phyloP scores from a whole-genome alignment of 2,797 vertebrate species.

The Pogoniulus pusillus region DNA sequence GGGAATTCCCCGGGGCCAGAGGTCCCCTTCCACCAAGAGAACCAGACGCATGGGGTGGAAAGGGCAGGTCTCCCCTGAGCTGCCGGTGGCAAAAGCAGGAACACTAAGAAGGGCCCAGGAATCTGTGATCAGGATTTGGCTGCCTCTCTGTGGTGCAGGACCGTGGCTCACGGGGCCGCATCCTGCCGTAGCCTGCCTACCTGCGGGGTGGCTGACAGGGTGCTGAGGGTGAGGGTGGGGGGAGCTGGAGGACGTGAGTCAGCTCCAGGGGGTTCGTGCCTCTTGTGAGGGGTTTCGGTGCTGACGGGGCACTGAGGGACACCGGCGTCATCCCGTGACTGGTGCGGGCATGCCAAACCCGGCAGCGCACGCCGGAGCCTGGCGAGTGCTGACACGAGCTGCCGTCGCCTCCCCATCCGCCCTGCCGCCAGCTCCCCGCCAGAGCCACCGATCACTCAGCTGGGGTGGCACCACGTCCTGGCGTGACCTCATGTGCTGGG shows the following conservation, averaged over 20 bases:
- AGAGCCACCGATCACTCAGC: fast-evolving
- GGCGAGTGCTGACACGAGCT: not conserved
- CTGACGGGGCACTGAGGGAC: fast-evolving
- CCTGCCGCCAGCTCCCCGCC: fast-evolving
- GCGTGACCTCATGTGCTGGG: fast-evolving
- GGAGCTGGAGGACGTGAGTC: not conserved
- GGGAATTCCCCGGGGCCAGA: too few relatives aligned
- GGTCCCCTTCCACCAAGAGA: not conserved
- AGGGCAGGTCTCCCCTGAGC: not conserved
- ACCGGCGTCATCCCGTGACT: not conserved
- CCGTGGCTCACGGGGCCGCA: not conserved
- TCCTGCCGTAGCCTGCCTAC: not conserved
- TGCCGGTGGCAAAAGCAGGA: not conserved
- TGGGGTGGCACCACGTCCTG: fast-evolving
- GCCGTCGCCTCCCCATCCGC: fast-evolving
- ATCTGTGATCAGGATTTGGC: not conserved
- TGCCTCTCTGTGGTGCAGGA: fast-evolving
- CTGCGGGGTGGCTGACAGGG: not conserved
- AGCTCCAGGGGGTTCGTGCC: not conserved
- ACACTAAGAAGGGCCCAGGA: not conserved
- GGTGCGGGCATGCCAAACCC: not conserved
- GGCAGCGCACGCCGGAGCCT: fast-evolving
- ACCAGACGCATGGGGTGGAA: fast-evolving
- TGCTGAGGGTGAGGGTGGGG: fast-evolving
- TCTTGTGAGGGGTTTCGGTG: not conserved